Base-by-base conservation (phyloP, 2,888 invertebrate species). In the Trisateles emortualis region DNA sequence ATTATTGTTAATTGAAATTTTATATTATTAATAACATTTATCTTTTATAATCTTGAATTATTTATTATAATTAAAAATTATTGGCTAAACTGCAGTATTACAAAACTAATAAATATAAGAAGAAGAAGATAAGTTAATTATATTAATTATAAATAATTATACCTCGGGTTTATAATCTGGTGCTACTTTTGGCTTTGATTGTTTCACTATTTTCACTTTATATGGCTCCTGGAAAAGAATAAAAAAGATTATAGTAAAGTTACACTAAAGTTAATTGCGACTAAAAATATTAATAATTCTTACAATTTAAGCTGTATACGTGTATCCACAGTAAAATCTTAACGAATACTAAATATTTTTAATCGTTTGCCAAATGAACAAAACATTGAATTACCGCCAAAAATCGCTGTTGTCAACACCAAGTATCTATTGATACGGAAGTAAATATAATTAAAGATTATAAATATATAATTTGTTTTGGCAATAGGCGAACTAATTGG, bases 171-270 rank as follows among this genome's bases (percentile, higher is more conserved):
- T 86, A 51, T 87, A 86, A 73, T 90, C 87, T 0, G 91, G 86
- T 0, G 91, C 89, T 19, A 90, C 77, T 74, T 88, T 88, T 4
- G 88, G 86, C 49, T 94, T 93, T 0, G 91, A 87, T 55, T 93
- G 94, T 76, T 93, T 94, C 0, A 93, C 88, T 57, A 94, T 94
- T 72, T 90, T 88, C 52, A 94, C 94, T 86, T 91, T 93, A 64
- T 94, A 94, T 0, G 82, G 78, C 52, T 82, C 82, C 89, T 89
- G 86, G 35, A 83, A 86, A 45, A 39, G 65, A 74, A 71, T 56
- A 6, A 38, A 9, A 44, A 32, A 33, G 11, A 32, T 32, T 16
- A 29, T 4, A n/a, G 29, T 1, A 32, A 5, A 32, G 5, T 11
- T 29, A 29, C 0, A 0, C n/a, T n/a, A n/a, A 19, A 19, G 3